These are phyloP conservation scores for Pteria penguin DNA, from an alignment of 2,888 invertebrate genomes.

Conservation along the genomic window DNA sequence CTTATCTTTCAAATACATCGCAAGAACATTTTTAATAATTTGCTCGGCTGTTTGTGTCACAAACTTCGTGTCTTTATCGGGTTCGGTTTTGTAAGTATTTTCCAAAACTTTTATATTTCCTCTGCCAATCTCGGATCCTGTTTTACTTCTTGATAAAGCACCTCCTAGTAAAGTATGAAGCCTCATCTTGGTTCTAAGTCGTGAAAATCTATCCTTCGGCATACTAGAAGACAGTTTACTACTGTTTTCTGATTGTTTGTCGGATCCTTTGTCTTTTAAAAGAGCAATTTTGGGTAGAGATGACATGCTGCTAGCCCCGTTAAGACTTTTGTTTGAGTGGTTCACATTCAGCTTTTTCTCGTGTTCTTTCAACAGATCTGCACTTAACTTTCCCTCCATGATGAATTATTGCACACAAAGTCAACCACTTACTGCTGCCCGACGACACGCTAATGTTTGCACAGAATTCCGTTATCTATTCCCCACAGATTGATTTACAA, in stretches of 20 bases:
- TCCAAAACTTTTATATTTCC: slow-evolving; percentile 54
- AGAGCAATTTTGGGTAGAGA: slow-evolving; percentile 7
- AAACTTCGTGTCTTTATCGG: slow-evolving; percentile 54
- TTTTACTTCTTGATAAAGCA: slow-evolving; percentile 47
- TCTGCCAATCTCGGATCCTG: slow-evolving; percentile 48
- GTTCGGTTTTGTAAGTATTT: slow-evolving; percentile 65
- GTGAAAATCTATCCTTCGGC: slow-evolving; percentile 45
- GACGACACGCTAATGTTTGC: neutral
- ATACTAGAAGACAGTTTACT: slow-evolving; percentile 42
- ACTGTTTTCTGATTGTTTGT: slow-evolving; percentile 43
- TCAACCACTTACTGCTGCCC: neutral
- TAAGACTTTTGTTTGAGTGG: neutral
- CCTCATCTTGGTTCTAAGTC: slow-evolving; percentile 52
- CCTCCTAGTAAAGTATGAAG: slow-evolving; percentile 56
- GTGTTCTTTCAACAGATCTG: slow-evolving; percentile 40
- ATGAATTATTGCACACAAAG: neutral
- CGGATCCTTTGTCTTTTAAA: neutral
- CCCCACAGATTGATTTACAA: neutral
- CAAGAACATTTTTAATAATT: slow-evolving; percentile 60
- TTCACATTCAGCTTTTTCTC: slow-evolving; percentile 24
- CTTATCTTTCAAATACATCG: slow-evolving; percentile 62
- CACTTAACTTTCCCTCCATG: slow-evolving; percentile 38
- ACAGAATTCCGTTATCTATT: neutral
- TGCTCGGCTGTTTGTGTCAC: slow-evolving; percentile 58
- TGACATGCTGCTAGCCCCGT: neutral